Conservation (phyloP, 2,888 invertebrate genomes). For the Dicranocentrus wangi region DNA sequence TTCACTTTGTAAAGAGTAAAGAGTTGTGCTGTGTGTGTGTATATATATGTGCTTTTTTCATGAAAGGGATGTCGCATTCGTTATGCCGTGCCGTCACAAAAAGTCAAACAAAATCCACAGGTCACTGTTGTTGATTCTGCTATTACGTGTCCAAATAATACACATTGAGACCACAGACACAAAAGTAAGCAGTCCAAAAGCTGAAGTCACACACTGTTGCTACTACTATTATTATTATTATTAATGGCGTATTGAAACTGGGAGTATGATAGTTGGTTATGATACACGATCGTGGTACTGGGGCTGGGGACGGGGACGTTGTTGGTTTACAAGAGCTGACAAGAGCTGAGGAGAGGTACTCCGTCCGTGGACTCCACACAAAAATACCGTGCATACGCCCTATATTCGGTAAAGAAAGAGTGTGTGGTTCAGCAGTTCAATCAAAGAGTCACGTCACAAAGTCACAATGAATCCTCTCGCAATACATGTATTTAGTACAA, state of each 20-base stretch:
- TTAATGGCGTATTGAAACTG: conserved; percentile 48
- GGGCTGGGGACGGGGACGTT: neutral
- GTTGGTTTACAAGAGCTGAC: conserved; percentile 20
- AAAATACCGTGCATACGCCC: conserved; percentile 44
- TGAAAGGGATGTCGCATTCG: conserved; percentile 63
- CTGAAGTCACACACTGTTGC: conserved; percentile 16
- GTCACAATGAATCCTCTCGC: conserved; percentile 11
- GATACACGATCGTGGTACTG: too few relatives aligned
- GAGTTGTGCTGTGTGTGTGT: conserved; percentile 11
- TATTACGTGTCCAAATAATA: conserved; percentile 56
- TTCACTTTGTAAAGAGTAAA: conserved; percentile 33
- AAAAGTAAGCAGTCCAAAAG: neutral
- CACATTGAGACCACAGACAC: conserved; percentile 13
- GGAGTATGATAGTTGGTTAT: too few relatives aligned
- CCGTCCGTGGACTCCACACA: neutral
- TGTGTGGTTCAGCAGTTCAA: conserved; percentile 34
- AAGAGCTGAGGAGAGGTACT: conserved; percentile 8
- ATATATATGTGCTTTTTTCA: conserved; percentile 24
- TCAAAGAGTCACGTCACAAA: conserved; percentile 37
- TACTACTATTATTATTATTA: conserved; percentile 36
- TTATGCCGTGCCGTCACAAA: conserved; percentile 59
- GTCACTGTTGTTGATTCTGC: conserved; percentile 59
- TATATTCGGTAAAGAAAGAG: conserved; percentile 49
- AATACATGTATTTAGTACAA: neutral
- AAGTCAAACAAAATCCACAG: conserved; percentile 66